phyloP scores from a whole-genome alignment of 2,888 invertebrate genomes.

The Phyto melanocephala region DNA sequence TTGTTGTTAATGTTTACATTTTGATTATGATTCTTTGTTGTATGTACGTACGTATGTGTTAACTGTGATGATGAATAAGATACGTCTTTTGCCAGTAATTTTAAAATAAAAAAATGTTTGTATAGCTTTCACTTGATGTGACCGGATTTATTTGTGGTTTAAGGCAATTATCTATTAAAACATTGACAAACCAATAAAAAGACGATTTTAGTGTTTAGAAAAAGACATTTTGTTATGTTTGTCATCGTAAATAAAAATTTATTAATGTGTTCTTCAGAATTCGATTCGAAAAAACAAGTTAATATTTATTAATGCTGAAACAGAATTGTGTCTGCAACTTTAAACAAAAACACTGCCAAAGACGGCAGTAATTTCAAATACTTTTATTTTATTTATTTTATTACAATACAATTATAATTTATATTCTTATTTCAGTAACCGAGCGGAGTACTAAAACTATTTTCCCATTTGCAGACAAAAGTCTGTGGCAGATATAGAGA shows the following conservation, averaged over 20 bases:
- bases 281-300: no score
- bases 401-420: no score
- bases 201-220: constrained; percentile 1
- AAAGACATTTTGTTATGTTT: background rate
- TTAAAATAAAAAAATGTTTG: background rate
- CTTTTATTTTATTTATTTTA: no score
- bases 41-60: background rate
- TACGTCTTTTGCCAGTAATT: constrained; percentile 2
- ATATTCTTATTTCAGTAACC: no score
- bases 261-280: no score
- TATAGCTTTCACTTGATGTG: constrained; percentile 59
- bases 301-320: no score
- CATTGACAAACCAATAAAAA: background rate
- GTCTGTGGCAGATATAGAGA: no score
- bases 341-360: no score
- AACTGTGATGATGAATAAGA: constrained; percentile 11
- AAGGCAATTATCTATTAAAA: constrained; percentile 31
- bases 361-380: no score
- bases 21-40: constrained; percentile 22
- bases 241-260: background rate
- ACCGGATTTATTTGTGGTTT: constrained; percentile 59
- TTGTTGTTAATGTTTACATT: constrained; percentile 46
- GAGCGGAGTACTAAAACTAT: no score
- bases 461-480: no score
- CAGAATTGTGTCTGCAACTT: no score